Conservation (phyloP, 1,140 invertebrate species). For the Drosophila ohnishii region DNA sequence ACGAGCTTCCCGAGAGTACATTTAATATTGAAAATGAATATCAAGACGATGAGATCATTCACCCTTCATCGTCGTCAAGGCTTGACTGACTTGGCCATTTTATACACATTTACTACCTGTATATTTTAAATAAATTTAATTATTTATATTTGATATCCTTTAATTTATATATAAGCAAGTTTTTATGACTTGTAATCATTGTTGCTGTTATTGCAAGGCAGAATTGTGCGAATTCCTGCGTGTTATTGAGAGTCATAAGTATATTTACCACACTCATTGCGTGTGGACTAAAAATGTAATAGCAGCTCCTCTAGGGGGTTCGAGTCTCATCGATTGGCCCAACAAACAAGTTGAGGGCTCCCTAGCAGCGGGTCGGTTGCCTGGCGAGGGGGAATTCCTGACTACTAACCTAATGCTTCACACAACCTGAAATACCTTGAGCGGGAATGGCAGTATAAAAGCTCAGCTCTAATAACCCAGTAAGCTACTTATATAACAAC, state of each 20-base stretch:
- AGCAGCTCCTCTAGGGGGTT: not conserved
- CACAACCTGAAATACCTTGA: constrained; percentile 16
- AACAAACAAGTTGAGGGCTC: constrained; percentile 13
- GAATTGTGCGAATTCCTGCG: not conserved
- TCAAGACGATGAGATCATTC: not conserved
- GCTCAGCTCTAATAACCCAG: constrained; percentile 1
- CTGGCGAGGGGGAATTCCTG: not conserved
- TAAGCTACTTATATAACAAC: constrained; percentile 20
- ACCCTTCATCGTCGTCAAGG: not conserved
- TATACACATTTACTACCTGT: not conserved
- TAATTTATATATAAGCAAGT: not conserved
- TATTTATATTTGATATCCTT: not conserved
- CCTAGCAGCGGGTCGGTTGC: constrained; percentile 27
- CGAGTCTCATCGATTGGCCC: constrained; percentile 10
- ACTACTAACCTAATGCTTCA: constrained; percentile 29
- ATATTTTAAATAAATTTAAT: not conserved
- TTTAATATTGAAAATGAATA: too few relatives aligned
- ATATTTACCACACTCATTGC: not conserved
- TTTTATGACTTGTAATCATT: not conserved
- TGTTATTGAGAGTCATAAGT: not conserved
- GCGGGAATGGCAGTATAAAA: not conserved
- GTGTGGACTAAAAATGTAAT: not conserved
- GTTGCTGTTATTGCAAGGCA: not conserved
- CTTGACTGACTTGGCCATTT: not conserved
- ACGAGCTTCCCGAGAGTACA: too few relatives aligned